phyloP scores from a whole-genome alignment of 2,113 vertebrate species.

The Synchiropus splendidus region DNA sequence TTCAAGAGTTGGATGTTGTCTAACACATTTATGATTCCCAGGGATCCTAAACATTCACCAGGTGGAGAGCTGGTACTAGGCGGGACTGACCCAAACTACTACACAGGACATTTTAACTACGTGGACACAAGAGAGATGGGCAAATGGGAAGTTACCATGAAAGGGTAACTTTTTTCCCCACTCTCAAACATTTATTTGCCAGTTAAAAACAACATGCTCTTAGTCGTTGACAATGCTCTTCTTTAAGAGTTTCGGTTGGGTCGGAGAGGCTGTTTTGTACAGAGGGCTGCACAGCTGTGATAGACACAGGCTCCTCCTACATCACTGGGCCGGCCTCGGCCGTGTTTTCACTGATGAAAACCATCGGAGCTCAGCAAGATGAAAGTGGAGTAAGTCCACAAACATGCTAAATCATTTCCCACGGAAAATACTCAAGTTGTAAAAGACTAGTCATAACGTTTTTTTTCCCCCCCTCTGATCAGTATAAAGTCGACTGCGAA shows the following conservation, averaged over 20 bases:
- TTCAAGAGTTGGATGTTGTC: too few relatives aligned
- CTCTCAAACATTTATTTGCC: too few relatives aligned
- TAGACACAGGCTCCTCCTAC: conserved; percentile 88
- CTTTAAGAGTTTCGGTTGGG: conserved; percentile 77
- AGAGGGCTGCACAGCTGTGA: conserved; percentile 77
- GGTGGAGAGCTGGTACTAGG: conserved; percentile 89
- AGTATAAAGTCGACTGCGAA: conserved; percentile 86
- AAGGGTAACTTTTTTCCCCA: conserved; percentile 73
- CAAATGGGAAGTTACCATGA: conserved; percentile 87
- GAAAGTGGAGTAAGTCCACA: conserved; percentile 71
- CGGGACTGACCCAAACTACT: conserved; percentile 84
- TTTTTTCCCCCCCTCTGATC: conserved; percentile 8
- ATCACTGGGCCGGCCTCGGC: conserved; percentile 84
- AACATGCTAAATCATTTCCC: conserved; percentile 12
- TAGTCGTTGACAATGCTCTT: neutral
- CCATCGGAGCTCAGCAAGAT: conserved; percentile 76
- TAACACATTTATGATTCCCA: conserved; percentile 36
- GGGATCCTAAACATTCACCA: conserved; percentile 69
- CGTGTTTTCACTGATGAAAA: conserved; percentile 74
- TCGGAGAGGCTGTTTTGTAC: conserved; percentile 73
- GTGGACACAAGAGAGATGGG: conserved; percentile 70
- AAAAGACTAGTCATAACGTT: conserved; percentile 1
- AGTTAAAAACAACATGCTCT: too few relatives aligned
- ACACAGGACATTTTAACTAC: conserved; percentile 85
- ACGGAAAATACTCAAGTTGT: neutral